Percentiles rank a stretch among this genome's conserved stretches.
Conservation (phyloP, 2,888 invertebrate species). For the Tiliacea citrago region DNA sequence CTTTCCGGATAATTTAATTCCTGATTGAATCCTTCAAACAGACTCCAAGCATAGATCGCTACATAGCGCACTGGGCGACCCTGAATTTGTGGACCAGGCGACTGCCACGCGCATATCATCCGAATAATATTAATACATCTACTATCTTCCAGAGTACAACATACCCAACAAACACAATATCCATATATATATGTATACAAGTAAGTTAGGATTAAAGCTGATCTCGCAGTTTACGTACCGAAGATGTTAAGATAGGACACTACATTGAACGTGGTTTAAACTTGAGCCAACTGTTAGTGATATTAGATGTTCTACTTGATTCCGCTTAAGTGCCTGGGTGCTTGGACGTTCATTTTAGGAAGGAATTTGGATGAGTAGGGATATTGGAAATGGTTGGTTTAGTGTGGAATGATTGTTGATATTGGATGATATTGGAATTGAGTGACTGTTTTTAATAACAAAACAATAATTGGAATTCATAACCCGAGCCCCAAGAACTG, state of each 20-base stretch:
- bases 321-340: conserved; percentile 20
- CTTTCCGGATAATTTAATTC: too few relatives aligned
- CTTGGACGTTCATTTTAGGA: conserved; percentile 30
- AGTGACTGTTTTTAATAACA: not conserved
- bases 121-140: not conserved
- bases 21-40: too few relatives aligned
- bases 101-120: not conserved
- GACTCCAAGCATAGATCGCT: too few relatives aligned
- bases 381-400: not conserved
- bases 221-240: conserved; percentile 41
- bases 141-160: conserved; percentile 12
- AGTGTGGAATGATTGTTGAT: not conserved
- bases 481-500: too few relatives aligned
- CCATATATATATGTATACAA: conserved; percentile 40
- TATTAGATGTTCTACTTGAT: conserved; percentile 35
- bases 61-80: too few relatives aligned
- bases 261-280: conserved; percentile 45
- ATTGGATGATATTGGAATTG: not conserved
- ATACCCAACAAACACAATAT: conserved; percentile 22
- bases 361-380: conserved; percentile 13
- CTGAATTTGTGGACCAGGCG: too few relatives aligned
- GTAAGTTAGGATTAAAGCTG: conserved; percentile 60
- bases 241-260: conserved; percentile 16
- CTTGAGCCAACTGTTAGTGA: conserved; percentile 39
- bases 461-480: too few relatives aligned